Percentiles rank a stretch among this genome's conserved stretches.
phyloP scores from a whole-genome alignment of 2,888 invertebrate genomes.

The Carabus problematicus region DNA sequence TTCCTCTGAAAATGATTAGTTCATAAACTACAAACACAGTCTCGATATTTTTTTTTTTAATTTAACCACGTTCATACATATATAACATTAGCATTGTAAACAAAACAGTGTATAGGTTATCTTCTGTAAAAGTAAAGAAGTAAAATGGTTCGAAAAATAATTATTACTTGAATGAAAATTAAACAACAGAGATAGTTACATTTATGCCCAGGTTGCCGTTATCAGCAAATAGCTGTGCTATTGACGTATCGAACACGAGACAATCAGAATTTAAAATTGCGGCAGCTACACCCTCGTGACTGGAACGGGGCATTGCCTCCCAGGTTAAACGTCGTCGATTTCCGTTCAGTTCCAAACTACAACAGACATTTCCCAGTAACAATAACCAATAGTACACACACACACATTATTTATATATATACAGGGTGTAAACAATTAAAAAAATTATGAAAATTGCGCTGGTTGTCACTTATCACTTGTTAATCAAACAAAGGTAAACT shows the following conservation, averaged over 20 bases:
- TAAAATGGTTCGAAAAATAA: too few species aligned
- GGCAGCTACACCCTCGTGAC: constrained; percentile 97
- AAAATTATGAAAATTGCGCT: too few species aligned
- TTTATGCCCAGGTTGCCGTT: constrained; percentile 99
- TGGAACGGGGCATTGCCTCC: constrained; percentile 99
- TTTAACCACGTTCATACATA: too few species aligned
- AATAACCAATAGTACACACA: not conserved
- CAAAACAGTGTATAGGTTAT: too few species aligned
- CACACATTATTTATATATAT: not conserved
- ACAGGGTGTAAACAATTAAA: not conserved
- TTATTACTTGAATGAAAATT: not conserved
- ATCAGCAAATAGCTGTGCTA: constrained; percentile 98
- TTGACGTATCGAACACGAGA: constrained; percentile 97
- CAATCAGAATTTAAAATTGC: constrained; percentile 99
- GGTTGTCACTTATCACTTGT: too few species aligned
- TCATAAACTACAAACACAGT: too few species aligned
- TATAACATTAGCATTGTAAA: too few species aligned
- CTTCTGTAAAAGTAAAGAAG: too few species aligned
- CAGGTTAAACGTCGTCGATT: constrained; percentile 94
- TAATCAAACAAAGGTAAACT: too few species aligned
- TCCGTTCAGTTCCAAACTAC: constrained; percentile 93
- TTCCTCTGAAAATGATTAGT: too few species aligned
- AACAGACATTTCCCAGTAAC: not conserved
- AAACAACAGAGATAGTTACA: constrained; percentile 96
- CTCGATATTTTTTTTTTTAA: too few species aligned